These are phyloP conservation scores for Corydoras maculifer DNA, from an alignment of 2,113 vertebrate species.

Conservation along the genomic window DNA sequence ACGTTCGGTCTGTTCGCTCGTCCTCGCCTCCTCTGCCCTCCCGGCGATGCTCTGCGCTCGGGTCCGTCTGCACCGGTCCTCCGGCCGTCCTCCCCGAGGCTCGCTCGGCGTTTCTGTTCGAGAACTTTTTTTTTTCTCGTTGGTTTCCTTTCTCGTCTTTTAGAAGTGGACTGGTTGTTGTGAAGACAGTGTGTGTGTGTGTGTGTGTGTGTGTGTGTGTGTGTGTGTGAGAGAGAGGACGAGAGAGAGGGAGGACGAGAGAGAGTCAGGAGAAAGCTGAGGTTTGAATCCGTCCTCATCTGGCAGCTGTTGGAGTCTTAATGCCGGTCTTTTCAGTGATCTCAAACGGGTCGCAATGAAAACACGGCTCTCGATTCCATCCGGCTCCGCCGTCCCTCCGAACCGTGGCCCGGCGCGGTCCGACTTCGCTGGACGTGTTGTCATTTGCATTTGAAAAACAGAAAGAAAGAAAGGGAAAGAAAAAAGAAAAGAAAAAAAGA, in stretches of 20 bases:
- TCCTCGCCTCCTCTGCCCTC: not conserved
- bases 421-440: conserved; percentile 8
- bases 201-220: too few species aligned
- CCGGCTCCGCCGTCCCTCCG: not conserved
- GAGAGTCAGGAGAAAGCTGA: not conserved
- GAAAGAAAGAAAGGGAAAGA: not conserved
- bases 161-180: too few species aligned
- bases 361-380: conserved; percentile 35
- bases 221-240: too few species aligned
- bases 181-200: too few species aligned
- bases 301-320: conserved; percentile 34
- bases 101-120: too few species aligned
- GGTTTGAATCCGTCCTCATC: conserved; percentile 27
- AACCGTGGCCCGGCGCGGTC: not conserved
- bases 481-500: not conserved
- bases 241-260: conserved; percentile 6
- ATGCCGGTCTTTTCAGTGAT: conserved; percentile 43
- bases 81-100: too few species aligned
- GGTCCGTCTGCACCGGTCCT: too few species aligned
- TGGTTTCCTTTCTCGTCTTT: too few species aligned
- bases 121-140: too few species aligned
- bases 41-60: too few species aligned
- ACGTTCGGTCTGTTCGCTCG: not conserved
- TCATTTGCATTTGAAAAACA: conserved; percentile 28
- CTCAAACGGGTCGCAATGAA: conserved; percentile 39